phyloP scores from a whole-genome alignment of 1,140 invertebrate genomes.

The Drosophila nasuta region DNA sequence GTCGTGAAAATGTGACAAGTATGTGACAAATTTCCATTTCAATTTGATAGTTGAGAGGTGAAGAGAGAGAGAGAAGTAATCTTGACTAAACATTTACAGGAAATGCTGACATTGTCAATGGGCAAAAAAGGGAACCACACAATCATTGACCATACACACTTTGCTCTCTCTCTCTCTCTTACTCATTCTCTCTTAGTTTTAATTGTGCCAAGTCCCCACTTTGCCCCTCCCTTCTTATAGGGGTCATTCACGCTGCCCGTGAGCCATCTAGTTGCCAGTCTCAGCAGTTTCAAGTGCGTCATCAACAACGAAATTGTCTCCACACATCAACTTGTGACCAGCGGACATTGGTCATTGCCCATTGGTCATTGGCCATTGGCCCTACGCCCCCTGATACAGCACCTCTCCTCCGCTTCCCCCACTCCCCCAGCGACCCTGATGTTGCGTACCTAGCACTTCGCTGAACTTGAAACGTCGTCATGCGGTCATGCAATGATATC shows the following conservation, averaged over 20 bases:
- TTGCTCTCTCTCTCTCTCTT: neutral
- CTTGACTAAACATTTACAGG: conserved; percentile 29
- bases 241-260: conserved; percentile 50
- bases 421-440: neutral
- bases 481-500: conserved; percentile 54
- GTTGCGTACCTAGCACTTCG: conserved; percentile 32
- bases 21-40: conserved; percentile 42
- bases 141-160: conserved; percentile 36
- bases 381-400: neutral
- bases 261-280: conserved; percentile 22
- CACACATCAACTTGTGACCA: conserved; percentile 6
- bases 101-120: conserved; percentile 28
- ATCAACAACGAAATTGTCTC: conserved; percentile 62
- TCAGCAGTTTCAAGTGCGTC: conserved; percentile 59
- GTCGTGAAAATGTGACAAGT: neutral
- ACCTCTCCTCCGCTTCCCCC: neutral
- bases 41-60: neutral
- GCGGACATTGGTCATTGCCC: conserved; percentile 55
- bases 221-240: neutral
- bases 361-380: neutral
- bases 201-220: conserved; percentile 41
- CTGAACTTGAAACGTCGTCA: conserved; percentile 61
- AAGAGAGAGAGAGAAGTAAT: neutral
- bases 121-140: conserved; percentile 4
- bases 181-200: conserved; percentile 30